phyloP scores from a whole-genome alignment of 2,113 vertebrate species.

The Hystrix brachyura region DNA sequence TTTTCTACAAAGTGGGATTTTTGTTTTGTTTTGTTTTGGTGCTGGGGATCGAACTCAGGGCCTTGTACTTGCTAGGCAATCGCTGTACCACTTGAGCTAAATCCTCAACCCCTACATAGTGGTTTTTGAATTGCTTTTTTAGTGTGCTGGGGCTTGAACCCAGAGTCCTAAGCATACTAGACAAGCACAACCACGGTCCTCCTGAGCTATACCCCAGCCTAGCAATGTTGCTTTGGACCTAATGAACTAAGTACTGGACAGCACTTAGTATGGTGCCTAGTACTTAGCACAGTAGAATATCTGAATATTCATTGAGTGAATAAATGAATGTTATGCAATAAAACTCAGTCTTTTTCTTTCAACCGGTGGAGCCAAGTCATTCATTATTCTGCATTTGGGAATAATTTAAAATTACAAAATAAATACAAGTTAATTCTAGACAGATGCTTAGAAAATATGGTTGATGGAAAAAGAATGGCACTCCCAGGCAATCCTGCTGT shows the following conservation, averaged over 20 bases:
- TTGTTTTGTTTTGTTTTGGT: not conserved
- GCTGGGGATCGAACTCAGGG: not conserved
- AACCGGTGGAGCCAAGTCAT: not conserved
- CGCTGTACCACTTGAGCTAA: not conserved
- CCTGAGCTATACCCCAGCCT: not conserved
- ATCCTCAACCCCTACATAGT: not conserved
- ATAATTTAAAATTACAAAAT: slow-evolving; percentile 9
- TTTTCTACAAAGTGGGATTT: not conserved
- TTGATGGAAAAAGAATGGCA: slow-evolving; percentile 3
- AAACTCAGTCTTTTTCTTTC: not conserved
- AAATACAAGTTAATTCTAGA: not conserved
- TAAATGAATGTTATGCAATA: not conserved
- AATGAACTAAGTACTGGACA: not conserved
- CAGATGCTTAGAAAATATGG: slow-evolving; percentile 7
- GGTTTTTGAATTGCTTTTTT: not conserved
- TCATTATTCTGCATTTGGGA: not conserved
- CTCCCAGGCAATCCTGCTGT: not conserved
- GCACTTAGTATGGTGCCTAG: not conserved
- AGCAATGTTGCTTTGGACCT: not conserved
- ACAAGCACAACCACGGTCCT: not conserved
- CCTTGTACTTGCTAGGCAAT: too few species aligned
- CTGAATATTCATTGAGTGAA: not conserved
- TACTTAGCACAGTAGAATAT: not conserved
- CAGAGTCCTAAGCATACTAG: not conserved
- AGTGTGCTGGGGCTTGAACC: not conserved